Evolutionary conservation across 2,888 invertebrate genomes (phyloP), one percentile per base, ranked within the genome.

Genomic region (Chelonus formosanus): DNA sequence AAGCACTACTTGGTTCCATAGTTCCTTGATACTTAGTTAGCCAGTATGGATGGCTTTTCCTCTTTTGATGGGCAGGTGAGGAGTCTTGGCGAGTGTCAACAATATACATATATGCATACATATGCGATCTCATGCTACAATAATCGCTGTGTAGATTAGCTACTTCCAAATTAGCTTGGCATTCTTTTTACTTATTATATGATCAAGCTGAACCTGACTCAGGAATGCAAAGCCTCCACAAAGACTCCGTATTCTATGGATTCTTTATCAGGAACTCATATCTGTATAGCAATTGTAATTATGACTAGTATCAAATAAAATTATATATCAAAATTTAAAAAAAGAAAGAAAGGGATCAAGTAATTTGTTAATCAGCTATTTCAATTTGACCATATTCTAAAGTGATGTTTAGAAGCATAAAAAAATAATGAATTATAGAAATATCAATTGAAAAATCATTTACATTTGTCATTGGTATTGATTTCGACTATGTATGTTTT

Each of bases 61-160:
- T 83, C 82, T 83, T 84, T 84, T 84, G 83, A 84, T 83, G 83
- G 84, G 84, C 84, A 84, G 83, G 83, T 84, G 84, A 84, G 82
- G 83, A 83, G 83, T 83, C 83, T 83, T 79, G 80, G 82, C 80
- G 82, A 80, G 81, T 83, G 83, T 84, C 83, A 84, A 82, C 80
- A 80, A 77, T 78, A 76, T 70, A 72, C 71, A 70, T 58, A 70
- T 67, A 69, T 70, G 71, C 67, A 48, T 53, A 58, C 48, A 59
- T 60, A 40, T 40, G 40, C 40, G 4, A 6, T 5, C 40, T 40
- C 6, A 40, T 40, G 40, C 40, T 40, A 40, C 4, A 5, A 4
- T 40, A 40, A 6, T 20, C 20, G 20, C 6, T 40, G 40, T 40
- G 40, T 3, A 6, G 40, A 34, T 34, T 40, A 48, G 5, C 59